phyloP scores from a whole-genome alignment of 2,797 vertebrate genomes.

The Tinamus major region DNA sequence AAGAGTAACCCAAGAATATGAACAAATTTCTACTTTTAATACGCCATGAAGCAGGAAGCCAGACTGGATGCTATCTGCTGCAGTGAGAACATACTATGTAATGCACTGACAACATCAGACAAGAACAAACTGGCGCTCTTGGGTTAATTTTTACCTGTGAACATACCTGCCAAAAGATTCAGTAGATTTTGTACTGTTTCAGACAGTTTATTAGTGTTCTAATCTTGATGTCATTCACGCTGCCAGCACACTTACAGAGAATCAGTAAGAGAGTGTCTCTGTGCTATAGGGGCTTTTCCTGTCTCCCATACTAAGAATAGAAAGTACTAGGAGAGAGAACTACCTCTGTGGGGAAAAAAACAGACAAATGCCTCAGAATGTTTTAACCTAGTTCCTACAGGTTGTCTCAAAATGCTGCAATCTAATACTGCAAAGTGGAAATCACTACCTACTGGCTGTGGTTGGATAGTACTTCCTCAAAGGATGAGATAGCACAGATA shows the following conservation, averaged over 20 bases:
- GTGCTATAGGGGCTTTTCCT: not conserved
- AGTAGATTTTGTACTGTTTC: not conserved
- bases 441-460: not conserved
- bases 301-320: not conserved
- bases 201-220: not conserved
- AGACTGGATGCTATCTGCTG: not conserved
- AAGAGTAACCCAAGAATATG: not conserved
- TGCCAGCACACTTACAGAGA: not conserved
- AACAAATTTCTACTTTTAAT: not conserved
- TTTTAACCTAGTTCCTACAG: not conserved
- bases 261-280: not conserved
- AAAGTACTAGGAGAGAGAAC: not conserved
- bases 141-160: not conserved
- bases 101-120: not conserved
- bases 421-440: not conserved
- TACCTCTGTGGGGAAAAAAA: not conserved
- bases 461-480: not conserved
- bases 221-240: not conserved
- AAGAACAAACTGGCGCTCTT: not conserved
- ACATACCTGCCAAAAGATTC: not conserved
- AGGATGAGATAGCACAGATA: not conserved
- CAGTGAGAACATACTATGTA: not conserved
- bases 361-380: not conserved
- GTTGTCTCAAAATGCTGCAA: not conserved
- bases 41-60: not conserved